Evolutionary conservation across 2,797 vertebrate genomes (phyloP).

Genomic region (Podargus strigoides): DNA sequence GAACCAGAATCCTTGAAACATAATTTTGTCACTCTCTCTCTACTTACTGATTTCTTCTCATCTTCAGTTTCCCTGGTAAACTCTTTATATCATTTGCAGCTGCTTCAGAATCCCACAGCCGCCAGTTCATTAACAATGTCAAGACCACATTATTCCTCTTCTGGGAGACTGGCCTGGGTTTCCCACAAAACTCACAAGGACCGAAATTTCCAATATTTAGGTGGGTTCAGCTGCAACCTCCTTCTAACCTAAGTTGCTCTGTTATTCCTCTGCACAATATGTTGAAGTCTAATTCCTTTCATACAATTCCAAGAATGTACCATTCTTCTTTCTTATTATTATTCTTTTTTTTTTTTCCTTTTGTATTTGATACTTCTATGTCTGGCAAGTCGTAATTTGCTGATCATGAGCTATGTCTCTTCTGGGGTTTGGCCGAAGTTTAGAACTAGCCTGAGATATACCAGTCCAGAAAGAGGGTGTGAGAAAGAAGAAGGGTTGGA

Average conservation of each 20-base stretch:
- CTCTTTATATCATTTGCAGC: background rate
- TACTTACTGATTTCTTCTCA: background rate
- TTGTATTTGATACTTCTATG: background rate
- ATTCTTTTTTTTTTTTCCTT: background rate
- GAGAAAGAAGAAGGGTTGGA: background rate
- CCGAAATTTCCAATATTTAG: background rate
- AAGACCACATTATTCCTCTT: background rate
- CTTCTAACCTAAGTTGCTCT: background rate
- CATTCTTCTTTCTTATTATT: background rate
- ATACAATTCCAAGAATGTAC: background rate
- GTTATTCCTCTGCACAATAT: background rate
- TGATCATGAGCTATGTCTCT: background rate
- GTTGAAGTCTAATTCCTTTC: background rate
- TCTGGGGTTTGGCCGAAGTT: background rate
- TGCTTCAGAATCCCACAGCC: background rate
- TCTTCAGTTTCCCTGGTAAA: background rate
- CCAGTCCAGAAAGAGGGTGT: background rate
- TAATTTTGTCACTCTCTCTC: background rate
- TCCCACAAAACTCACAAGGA: background rate
- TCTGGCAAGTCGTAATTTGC: background rate
- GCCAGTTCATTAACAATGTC: background rate
- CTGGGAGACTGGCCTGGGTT: background rate
- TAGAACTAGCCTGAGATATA: background rate
- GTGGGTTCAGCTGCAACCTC: background rate
- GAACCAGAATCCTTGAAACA: background rate